Evolutionary conservation across 2,113 vertebrate genomes (phyloP).

Genomic region (Oryctolagus cuniculus): DNA sequence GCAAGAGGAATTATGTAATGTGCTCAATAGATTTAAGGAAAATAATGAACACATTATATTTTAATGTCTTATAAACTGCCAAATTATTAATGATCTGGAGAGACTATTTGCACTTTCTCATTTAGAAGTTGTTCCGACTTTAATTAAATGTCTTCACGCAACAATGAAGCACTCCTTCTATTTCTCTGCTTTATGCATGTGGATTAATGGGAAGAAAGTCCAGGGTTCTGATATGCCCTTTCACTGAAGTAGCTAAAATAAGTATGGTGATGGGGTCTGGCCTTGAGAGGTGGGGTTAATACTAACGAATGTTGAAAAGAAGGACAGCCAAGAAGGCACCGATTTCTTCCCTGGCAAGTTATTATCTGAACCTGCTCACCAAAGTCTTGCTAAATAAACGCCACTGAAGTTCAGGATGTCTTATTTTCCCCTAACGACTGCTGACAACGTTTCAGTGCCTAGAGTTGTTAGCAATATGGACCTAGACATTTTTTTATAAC

Average conservation of each 20-base stretch:
- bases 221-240: not conserved
- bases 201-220: not conserved
- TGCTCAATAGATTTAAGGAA: conserved; percentile 81
- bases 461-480: conserved; percentile 39
- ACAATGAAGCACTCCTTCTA: conserved; percentile 61
- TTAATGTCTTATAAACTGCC: conserved; percentile 85
- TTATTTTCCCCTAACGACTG: conserved; percentile 43
- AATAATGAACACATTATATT: conserved; percentile 84
- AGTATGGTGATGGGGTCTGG: not conserved
- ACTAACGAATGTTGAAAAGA: not conserved
- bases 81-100: conserved; percentile 82
- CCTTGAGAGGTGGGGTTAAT: not conserved
- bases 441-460: conserved; percentile 5
- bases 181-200: conserved; percentile 19
- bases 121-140: conserved; percentile 83
- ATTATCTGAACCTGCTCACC: conserved; percentile 34
- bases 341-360: not conserved
- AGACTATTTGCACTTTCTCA: conserved; percentile 79
- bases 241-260: not conserved
- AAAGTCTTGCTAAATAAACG: conserved; percentile 50
- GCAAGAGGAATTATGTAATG: conserved; percentile 73
- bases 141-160: conserved; percentile 82
- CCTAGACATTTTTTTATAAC: conserved; percentile 23
- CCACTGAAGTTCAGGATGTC: not conserved
- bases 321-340: not conserved